A percentile compares a stretch with the other conserved stretches of the same genome.
phyloP scores from a whole-genome alignment of 2,888 invertebrate species.

The Rhyacophila evoluta region DNA sequence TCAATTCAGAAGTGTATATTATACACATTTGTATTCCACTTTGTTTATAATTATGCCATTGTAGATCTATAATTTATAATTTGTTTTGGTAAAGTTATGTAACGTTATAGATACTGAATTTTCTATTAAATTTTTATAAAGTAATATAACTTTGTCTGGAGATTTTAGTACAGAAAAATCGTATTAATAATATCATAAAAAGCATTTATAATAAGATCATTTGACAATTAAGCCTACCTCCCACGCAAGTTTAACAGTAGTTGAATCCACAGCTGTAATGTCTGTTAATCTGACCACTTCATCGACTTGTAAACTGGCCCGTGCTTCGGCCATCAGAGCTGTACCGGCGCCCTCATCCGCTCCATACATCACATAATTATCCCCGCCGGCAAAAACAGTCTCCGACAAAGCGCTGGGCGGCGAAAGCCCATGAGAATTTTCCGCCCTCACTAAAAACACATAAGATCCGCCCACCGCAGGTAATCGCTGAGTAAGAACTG shows the following conservation, averaged over 20 bases:
- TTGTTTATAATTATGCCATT: no score
- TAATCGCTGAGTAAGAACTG: constrained; percentile 80
- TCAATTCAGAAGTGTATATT: no score
- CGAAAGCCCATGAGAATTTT: constrained; percentile 88
- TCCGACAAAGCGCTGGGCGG: constrained; percentile 85
- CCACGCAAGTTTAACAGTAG: constrained; percentile 90
- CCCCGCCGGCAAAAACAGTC: constrained; percentile 73
- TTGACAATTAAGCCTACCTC: no score
- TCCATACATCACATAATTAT: constrained; percentile 64
- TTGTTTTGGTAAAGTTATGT: no score
- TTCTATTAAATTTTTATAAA: no score
- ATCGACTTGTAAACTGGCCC: constrained; percentile 79
- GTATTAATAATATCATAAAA: not conserved
- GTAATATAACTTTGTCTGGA: no score
- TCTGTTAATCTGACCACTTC: constrained; percentile 85
- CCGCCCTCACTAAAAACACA: constrained; percentile 89
- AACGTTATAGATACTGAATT: no score
- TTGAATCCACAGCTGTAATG: constrained; percentile 85
- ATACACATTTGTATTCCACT: no score
- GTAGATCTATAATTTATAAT: no score
- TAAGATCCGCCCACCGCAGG: constrained; percentile 86
- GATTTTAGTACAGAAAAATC: no score
- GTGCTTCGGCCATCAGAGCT: constrained; percentile 77
- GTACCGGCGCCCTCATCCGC: constrained; percentile 64
- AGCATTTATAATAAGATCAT: not conserved